Base-by-base conservation (phyloP, 92 coral and sea anemone genomes). In the Bergia puertoricense region DNA sequence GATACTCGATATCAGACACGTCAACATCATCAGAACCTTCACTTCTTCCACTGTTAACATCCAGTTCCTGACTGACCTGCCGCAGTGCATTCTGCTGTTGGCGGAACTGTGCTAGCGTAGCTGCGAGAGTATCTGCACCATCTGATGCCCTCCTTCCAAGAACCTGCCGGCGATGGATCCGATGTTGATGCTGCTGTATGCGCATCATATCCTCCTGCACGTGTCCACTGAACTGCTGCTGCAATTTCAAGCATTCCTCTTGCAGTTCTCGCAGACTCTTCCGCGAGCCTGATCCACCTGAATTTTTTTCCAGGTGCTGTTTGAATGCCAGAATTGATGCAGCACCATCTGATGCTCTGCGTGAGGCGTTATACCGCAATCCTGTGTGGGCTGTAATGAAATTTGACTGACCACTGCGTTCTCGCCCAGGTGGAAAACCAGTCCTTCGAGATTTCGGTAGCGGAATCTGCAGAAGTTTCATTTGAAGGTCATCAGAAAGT, bases 331-430 rank as follows among this genome's bases (percentile, higher is more conserved):
- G 95, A 65, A 97, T 94, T 13, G 99, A 94, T 40, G 98, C 98
- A 15, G 98, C 97, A 5, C 99, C 97, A 76, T 97, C 99, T 2
- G 99, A 97, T 13, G 99, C 99, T 50, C 99, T 91, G 42, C 99
- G 94, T 7, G 98, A 93, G 2, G 94, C 89, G 84, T 96, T 93
- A 79, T 96, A 94, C 30, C 96, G 90, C 77, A 97, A 91, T 68
- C 98, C 98, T 15, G 95, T 91, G 43, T 95, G 99, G 36, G 98
- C 93, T 8, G 98, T 91, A 46, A 94, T 92, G 78, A 94, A 93
- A 79, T 90, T 88, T 20, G 91, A 94, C 18, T 92, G 98, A 3
- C 92, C 92, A 18, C 91, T 74, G 41, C 97, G 96, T 62, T 95
- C 99, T 38, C 99, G 92, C 30, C 95, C 94, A 2, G 98, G 98